Percentiles rank a stretch among this genome's conserved stretches.
Conservation (phyloP, 2,113 vertebrate genomes). For the Lichenostomus cassidix region DNA sequence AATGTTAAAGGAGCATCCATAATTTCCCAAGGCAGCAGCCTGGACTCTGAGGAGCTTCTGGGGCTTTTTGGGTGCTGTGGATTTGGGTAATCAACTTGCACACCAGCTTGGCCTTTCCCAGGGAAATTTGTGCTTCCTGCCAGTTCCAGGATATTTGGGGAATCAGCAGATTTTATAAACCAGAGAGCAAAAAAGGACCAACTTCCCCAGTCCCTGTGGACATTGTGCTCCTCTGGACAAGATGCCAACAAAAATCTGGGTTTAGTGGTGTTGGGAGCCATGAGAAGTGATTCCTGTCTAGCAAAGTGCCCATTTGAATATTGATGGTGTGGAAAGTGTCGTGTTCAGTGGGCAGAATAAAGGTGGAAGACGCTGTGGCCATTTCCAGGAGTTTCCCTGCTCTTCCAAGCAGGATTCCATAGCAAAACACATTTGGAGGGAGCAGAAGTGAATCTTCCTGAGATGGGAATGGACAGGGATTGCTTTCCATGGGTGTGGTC, state of each 20-base stretch:
- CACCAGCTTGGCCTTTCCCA: neutral
- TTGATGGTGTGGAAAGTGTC: neutral
- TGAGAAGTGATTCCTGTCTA: neutral
- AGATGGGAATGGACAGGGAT: neutral
- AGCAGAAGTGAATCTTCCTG: neutral
- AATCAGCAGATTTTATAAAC: neutral
- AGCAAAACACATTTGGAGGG: rapidly evolving
- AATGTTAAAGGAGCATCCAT: neutral
- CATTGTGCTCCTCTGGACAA: neutral
- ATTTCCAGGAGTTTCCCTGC: neutral
- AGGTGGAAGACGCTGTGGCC: neutral
- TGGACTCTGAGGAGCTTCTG: constrained; percentile 17
- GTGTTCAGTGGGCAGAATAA: neutral
- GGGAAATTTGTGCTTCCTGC: neutral
- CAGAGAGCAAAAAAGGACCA: neutral
- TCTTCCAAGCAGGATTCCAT: neutral
- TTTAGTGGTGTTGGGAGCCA: neutral
- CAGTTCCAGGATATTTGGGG: neutral
- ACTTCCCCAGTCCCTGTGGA: neutral
- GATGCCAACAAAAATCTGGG: too few relatives aligned
- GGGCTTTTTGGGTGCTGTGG: neutral
- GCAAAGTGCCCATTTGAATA: neutral
- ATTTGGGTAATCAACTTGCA: neutral
- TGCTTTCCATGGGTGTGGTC: neutral
- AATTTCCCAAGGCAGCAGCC: neutral